phyloP scores from a whole-genome alignment of 2,797 vertebrate genomes.

The Tamandua tetradactyla region DNA sequence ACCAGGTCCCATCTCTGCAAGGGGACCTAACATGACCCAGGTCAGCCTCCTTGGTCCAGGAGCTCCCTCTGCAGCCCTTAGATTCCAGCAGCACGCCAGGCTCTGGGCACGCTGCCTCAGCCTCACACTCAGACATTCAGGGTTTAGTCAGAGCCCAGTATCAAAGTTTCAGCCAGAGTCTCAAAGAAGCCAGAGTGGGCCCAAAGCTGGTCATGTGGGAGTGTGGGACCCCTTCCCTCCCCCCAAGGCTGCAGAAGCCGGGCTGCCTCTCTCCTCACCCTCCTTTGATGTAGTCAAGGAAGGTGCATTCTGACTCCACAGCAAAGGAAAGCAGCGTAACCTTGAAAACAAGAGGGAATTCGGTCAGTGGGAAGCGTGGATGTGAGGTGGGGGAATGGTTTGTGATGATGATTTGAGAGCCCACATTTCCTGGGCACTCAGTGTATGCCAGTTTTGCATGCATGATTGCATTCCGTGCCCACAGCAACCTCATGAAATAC shows the following conservation, averaged over 20 bases:
- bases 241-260: not conserved
- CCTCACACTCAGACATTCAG: not conserved
- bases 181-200: not conserved
- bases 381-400: accelerated
- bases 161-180: not conserved
- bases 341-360: slow-evolving; percentile 82
- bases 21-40: not conserved
- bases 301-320: slow-evolving; percentile 95
- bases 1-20: not conserved
- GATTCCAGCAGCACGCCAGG: not conserved
- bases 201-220: accelerated
- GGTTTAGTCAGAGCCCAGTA: not conserved
- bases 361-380: not conserved
- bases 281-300: slow-evolving; percentile 98
- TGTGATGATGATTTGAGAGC: accelerated
- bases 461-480: not conserved
- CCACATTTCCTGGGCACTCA: accelerated
- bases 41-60: not conserved
- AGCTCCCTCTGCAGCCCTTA: not conserved
- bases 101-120: not conserved
- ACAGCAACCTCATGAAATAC: not conserved
- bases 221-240: not conserved
- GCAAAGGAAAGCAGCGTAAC: slow-evolving; percentile 96
- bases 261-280: slow-evolving; percentile 88
- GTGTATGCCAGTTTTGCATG: accelerated